Evolutionary conservation across 2,888 invertebrate genomes (phyloP), one percentile per base, ranked within the genome.

Genomic region (Prenolepis imparis): DNA sequence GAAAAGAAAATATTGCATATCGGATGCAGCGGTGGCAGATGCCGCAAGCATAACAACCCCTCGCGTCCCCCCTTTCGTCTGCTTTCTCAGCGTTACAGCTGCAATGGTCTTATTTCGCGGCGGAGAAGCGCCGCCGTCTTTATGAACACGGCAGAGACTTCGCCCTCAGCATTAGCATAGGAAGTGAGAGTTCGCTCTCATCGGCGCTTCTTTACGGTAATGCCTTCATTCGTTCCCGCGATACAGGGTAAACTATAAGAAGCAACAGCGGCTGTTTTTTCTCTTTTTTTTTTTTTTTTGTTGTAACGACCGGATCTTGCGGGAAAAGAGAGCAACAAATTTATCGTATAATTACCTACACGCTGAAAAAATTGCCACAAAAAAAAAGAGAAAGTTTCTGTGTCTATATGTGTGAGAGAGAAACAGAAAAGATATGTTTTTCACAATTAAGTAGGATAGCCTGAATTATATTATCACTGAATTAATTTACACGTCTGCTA

Each of bases 1-100:
- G 36, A 36, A 84, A 91, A 90, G 90, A 91, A 91, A 92, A 89
- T 90, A 91, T 89, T 90, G 88, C 82, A 91, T 91, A 91, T 92
- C 90, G 88, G 88, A 86, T 91, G 88, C 87, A 83, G 73, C 81
- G 89, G 90, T 89, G 88, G 87, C 91, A 93, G 93, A 92, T 93
- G 93, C 91, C 92, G 87, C 86, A 88, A 84, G 91, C 90, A 92
- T 91, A 91, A 92, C 92, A 87, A 77, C 84, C 85, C 86, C 73
- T 70, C 55, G 36, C 63, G n/a, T 41, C 80, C 74, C 32, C 44
- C 9, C 77, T 67, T 44, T 32, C 59, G 36, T 28, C 80, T n/a
- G 52, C 72, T 67, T 64, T 55, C 81, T 85, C 82, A 67, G 66
- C 82, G 87, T 28, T 41, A 67, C 32, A 36, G 86, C 87, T 85